Evolutionary conservation across 53 echinoderm and acorn worm genomes (phyloP), one percentile per base, ranked within the genome.

Genomic region (Hippasteria phrygiana): DNA sequence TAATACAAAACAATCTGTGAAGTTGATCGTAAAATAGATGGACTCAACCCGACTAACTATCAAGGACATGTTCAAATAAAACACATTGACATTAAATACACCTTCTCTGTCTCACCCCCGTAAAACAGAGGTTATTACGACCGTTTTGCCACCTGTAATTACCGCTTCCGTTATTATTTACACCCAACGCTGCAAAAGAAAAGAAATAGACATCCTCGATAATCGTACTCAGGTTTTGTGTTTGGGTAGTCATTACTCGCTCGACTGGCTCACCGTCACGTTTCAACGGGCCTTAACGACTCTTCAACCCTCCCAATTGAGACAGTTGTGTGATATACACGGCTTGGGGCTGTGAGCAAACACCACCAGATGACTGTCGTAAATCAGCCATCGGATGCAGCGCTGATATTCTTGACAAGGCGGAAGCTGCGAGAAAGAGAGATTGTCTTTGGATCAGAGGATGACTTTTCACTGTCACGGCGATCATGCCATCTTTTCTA

Each of bases 181-280:
- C n/a, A n/a, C n/a, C n/a, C n/a, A n/a, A n/a, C n/a, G n/a, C n/a
- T n/a, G n/a, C n/a, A n/a, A n/a, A n/a, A n/a, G n/a, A n/a, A n/a
- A n/a, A n/a, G n/a, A n/a, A n/a, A n/a, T n/a, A n/a, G n/a, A n/a
- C n/a, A n/a, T n/a, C n/a, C n/a, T n/a, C n/a, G n/a, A n/a, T n/a
- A n/a, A n/a, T n/a, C n/a, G n/a, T n/a, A n/a, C n/a, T n/a, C n/a
- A n/a, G n/a, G n/a, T n/a, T n/a, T n/a, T 17, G 82, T 66, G 66
- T 82, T 66, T 64, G 26, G 45, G 10, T 7, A 42, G 82, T 64
- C 22, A 82, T 82, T 82, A 82, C 43, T 17, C 38, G 45, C 82
- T 64, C n/a, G 73, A 46, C 82, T 29, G 41, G 45, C 42, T 43
- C 17, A 62, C 28, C 66, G 82, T 82, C 47, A 66, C 64, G 82